Evolutionary conservation across 2,888 invertebrate genomes (phyloP), one percentile per base, ranked within the genome.

Genomic region (Lasiommata megera): DNA sequence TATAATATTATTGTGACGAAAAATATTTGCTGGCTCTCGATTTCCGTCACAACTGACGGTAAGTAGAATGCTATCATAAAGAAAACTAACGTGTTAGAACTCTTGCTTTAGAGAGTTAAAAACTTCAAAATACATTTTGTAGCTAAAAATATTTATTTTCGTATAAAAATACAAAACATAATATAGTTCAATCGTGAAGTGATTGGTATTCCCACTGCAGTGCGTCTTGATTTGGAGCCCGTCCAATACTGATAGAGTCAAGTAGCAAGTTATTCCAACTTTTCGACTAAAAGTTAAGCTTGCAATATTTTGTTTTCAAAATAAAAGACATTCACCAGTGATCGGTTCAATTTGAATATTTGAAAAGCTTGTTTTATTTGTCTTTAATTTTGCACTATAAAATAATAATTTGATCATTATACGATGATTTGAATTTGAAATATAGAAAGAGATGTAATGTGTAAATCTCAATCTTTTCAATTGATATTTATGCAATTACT

Each of bases 161-260:
- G n/a, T n/a, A n/a, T 5, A 23, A 5, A 23, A 23, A 23, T 23
- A 23, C 23, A 23, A 23, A 23, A 23, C 23, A 23, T 23, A n/a
- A n/a, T n/a, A 14, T 38, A 23, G 37, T 37, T 37, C 50, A 50
- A 23, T 28, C 23, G 38, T 38, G 52, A 58, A 60, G 58, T 55
- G 56, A 61, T 64, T 54, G 61, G 58, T 64, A 55, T 67, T 60
- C 50, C 54, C 62, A 62, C 75, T 76, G 82, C 83, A 84, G 71
- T 82, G 82, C 82, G 81, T 80, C 81, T 79, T 73, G 68, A 70
- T 77, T 81, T 87, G 88, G 88, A 86, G 68, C 70, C 68, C 75
- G 72, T 80, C 87, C 86, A 85, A 84, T 66, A 69, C 73, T 79
- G 83, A 82, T 80, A 79, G 73, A 77, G 77, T 83, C 82, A 80